phyloP scores from a whole-genome alignment of 2,113 vertebrate genomes.

The Coregonus clupeaformis region DNA sequence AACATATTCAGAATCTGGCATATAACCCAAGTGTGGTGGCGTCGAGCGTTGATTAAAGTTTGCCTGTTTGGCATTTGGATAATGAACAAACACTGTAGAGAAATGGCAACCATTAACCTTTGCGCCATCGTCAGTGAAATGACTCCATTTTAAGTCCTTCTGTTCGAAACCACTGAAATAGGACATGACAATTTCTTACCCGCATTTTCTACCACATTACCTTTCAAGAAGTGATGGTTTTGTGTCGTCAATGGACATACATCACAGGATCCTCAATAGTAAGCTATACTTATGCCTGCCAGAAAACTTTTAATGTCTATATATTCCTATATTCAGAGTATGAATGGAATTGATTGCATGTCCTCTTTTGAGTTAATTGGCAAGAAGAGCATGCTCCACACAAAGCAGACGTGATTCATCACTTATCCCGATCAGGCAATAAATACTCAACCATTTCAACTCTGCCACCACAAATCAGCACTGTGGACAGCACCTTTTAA shows the following conservation, averaged over 20 bases:
- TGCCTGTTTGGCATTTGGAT: slow-evolving; percentile 78
- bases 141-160: slow-evolving; percentile 43
- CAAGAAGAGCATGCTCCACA: not conserved
- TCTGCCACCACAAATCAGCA: slow-evolving; percentile 5
- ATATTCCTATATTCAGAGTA: not conserved
- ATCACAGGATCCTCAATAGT: not conserved
- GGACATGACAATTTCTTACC: slow-evolving; percentile 36
- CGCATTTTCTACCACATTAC: slow-evolving; percentile 33
- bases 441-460: slow-evolving; percentile 5
- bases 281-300: not conserved
- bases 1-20: slow-evolving; percentile 66
- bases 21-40: slow-evolving; percentile 52
- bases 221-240: not conserved
- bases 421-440: not conserved
- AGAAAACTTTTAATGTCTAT: not conserved
- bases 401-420: not conserved
- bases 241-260: not conserved
- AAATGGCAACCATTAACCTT: slow-evolving; percentile 78
- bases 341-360: not conserved
- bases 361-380: not conserved
- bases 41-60: slow-evolving; percentile 75
- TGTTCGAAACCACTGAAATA: slow-evolving; percentile 44
- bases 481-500: slow-evolving; percentile 6
- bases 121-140: slow-evolving; percentile 47
- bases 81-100: slow-evolving; percentile 75